A percentile compares a stretch with the other conserved stretches of the same genome.
These are phyloP conservation scores for Ophion costatus DNA, from an alignment of 2,888 invertebrate species.

Conservation along the genomic window DNA sequence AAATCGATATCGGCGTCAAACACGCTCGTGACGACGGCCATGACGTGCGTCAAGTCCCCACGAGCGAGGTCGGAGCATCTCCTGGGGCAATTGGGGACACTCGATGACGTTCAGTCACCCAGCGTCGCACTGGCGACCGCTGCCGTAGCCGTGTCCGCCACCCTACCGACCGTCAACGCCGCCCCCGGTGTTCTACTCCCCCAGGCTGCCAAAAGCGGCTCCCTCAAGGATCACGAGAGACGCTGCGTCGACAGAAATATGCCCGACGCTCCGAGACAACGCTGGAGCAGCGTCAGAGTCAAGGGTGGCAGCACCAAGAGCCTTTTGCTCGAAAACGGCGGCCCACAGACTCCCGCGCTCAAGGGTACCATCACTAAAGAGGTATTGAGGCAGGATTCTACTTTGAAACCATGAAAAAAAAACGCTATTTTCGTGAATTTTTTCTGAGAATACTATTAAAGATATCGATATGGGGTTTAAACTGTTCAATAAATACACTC, in stretches of 20 bases:
- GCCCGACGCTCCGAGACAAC: slow-evolving; percentile 77
- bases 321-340: slow-evolving; percentile 81
- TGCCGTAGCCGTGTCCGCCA: slow-evolving; percentile 36
- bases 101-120: slow-evolving; percentile 69
- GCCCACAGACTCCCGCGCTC: slow-evolving; percentile 76
- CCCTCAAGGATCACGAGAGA: slow-evolving; percentile 78
- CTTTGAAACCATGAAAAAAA: too few relatives aligned
- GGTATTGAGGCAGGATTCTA: slow-evolving; percentile 77
- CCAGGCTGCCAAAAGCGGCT: slow-evolving; percentile 74
- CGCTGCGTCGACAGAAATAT: slow-evolving; percentile 70
- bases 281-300: slow-evolving; percentile 82
- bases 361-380: slow-evolving; percentile 79
- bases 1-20: slow-evolving; percentile 80
- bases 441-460: too few relatives aligned
- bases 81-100: slow-evolving; percentile 78
- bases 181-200: slow-evolving; percentile 52
- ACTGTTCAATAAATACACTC: too few relatives aligned
- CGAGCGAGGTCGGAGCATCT: slow-evolving; percentile 81
- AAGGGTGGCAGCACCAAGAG: slow-evolving; percentile 82
- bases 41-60: slow-evolving; percentile 82
- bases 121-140: slow-evolving; percentile 74
- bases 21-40: slow-evolving; percentile 78
- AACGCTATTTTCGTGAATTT: too few relatives aligned
- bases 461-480: too few relatives aligned
- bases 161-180: slow-evolving; percentile 31